Conservation (phyloP, 2,113 vertebrate genomes). For the Corydoras maculifer region DNA sequence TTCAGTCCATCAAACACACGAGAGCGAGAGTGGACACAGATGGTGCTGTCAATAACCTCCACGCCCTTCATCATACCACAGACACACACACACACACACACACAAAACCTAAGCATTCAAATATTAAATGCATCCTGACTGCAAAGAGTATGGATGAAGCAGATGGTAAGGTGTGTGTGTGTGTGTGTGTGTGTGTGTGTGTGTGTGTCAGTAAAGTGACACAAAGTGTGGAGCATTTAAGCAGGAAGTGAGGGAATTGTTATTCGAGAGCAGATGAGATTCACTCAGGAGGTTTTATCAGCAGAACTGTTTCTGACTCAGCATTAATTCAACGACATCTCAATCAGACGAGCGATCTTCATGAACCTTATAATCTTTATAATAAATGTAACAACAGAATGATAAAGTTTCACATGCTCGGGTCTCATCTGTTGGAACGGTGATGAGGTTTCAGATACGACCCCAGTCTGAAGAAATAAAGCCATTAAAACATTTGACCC, state of each 20-base stretch:
- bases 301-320: constrained; percentile 15
- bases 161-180: constrained; percentile 33
- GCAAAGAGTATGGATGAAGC: constrained; percentile 25
- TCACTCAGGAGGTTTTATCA: neutral
- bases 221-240: constrained; percentile 27
- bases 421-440: too few species aligned
- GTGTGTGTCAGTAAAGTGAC: constrained; percentile 39
- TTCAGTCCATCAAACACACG: constrained; percentile 62
- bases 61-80: constrained; percentile 32
- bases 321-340: neutral
- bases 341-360: constrained; percentile 11
- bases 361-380: neutral
- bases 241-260: constrained; percentile 35
- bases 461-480: too few species aligned
- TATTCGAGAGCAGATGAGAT: neutral
- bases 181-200: neutral
- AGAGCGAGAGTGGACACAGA: constrained; percentile 59
- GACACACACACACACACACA: constrained; percentile 20
- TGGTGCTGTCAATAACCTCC: constrained; percentile 62
- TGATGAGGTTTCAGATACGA: too few species aligned
- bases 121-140: constrained; percentile 21
- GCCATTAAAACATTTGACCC: too few species aligned
- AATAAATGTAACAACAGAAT: too few species aligned
- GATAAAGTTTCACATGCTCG: too few species aligned
- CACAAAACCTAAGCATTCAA: neutral